Evolutionary conservation across 2,113 vertebrate genomes (phyloP).

Genomic region (Zeus faber): DNA sequence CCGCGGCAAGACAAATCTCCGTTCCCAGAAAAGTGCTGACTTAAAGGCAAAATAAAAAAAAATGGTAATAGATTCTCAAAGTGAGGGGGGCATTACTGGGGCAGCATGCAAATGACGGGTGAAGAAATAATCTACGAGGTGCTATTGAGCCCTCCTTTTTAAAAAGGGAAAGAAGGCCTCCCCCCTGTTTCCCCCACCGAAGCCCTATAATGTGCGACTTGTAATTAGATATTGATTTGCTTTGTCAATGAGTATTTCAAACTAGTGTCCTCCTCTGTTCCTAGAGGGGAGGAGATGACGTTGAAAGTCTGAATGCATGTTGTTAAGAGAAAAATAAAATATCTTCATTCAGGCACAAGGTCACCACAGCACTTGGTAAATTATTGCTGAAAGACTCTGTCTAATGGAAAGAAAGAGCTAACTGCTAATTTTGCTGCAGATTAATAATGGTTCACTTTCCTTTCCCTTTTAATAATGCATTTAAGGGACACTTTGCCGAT

Average conservation of each 20-base stretch:
- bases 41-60: slow-evolving; percentile 40
- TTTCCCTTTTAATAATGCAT: too few species aligned
- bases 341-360: slow-evolving; percentile 45
- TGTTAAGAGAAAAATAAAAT: slow-evolving; percentile 55
- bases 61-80: slow-evolving; percentile 55
- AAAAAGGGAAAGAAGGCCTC: slow-evolving; percentile 50
- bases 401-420: slow-evolving; percentile 25
- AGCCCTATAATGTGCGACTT: slow-evolving; percentile 62
- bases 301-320: slow-evolving; percentile 70
- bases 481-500: too few species aligned
- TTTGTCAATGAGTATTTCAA: slow-evolving; percentile 75
- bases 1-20: slow-evolving; percentile 53
- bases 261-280: slow-evolving; percentile 50
- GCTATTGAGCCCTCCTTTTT: slow-evolving; percentile 58
- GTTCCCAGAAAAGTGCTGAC: slow-evolving; percentile 57
- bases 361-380: slow-evolving; percentile 25
- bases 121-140: slow-evolving; percentile 70
- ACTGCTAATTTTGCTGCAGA: slow-evolving; percentile 15
- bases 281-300: slow-evolving; percentile 24
- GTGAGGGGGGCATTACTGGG: slow-evolving; percentile 57
- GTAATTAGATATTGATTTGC: slow-evolving; percentile 89
- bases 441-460: slow-evolving; percentile 11
- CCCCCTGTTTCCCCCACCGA: slow-evolving; percentile 44
- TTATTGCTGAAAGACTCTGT: slow-evolving; percentile 28
- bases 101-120: slow-evolving; percentile 67